phyloP scores from a whole-genome alignment of 2,888 invertebrate genomes.

The Allacma fusca region DNA sequence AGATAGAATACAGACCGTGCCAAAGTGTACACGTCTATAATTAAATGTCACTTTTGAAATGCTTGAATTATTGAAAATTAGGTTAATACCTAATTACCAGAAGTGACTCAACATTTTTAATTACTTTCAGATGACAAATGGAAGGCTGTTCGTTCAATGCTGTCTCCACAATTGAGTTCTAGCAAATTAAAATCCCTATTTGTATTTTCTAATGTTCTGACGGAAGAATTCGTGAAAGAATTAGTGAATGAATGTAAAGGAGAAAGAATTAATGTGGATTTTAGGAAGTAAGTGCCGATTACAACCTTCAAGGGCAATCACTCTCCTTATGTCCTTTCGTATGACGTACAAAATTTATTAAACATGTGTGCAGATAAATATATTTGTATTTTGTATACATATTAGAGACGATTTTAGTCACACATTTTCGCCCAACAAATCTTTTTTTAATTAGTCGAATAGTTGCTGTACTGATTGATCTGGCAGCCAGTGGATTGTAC shows the following conservation, averaged over 20 bases:
- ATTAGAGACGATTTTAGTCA: too few relatives aligned
- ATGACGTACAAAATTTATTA: too few relatives aligned
- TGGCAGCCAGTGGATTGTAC: slow-evolving; percentile 52
- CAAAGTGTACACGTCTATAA: too few relatives aligned
- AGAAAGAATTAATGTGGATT: slow-evolving; percentile 54
- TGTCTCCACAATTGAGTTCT: slow-evolving; percentile 46
- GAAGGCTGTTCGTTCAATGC: slow-evolving; percentile 48
- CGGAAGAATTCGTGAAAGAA: background rate
- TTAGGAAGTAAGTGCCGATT: slow-evolving; percentile 30
- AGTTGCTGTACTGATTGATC: slow-evolving; percentile 54
- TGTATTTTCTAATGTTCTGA: background rate
- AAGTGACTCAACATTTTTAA: too few relatives aligned
- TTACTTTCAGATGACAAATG: slow-evolving; percentile 52
- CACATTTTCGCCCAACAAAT: background rate
- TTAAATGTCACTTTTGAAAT: too few relatives aligned
- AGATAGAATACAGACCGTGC: too few relatives aligned
- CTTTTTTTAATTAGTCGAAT: slow-evolving; percentile 46
- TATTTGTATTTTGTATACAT: too few relatives aligned
- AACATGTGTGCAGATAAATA: too few relatives aligned
- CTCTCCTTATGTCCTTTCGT: too few relatives aligned
- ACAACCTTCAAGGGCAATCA: too few relatives aligned
- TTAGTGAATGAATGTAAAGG: slow-evolving; percentile 14
- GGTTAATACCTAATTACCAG: too few relatives aligned
- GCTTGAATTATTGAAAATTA: too few relatives aligned
- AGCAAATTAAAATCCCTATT: slow-evolving; percentile 65